Percentiles rank a stretch among this genome's conserved stretches.
Evolutionary conservation across 2,888 invertebrate species (phyloP).

Genomic region (Napeogenes sylphis): DNA sequence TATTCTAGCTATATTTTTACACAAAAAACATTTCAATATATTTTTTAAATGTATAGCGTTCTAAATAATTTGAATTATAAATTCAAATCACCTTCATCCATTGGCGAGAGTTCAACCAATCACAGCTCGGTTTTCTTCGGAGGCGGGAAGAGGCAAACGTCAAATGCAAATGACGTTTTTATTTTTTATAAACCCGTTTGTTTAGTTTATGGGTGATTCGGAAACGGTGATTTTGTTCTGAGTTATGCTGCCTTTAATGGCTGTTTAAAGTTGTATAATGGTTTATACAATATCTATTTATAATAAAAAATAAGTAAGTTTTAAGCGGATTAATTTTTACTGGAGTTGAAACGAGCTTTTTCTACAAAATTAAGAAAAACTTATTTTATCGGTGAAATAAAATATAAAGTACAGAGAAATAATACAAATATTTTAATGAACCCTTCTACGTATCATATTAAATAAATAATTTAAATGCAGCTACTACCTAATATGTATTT

Average conservation of each 20-base stretch:
- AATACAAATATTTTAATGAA: no score
- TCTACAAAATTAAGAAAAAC: no score
- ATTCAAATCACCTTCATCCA: constrained; percentile 44
- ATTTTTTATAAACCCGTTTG: constrained; percentile 61
- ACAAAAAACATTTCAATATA: constrained; percentile 6
- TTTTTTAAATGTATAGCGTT: constrained; percentile 12
- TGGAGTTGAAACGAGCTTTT: no score
- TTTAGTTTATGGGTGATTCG: constrained; percentile 50
- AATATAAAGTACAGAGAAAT: no score
- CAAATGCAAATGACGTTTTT: constrained; percentile 66
- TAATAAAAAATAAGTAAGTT: neutral
- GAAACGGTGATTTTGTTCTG: constrained; percentile 47
- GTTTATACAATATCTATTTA: constrained; percentile 1
- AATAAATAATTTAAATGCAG: no score
- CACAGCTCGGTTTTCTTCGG: constrained; percentile 41
- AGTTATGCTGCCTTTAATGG: constrained; percentile 33
- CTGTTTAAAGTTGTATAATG: constrained; percentile 1
- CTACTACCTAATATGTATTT: no score
- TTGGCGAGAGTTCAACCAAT: constrained; percentile 61
- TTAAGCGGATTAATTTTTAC: no score
- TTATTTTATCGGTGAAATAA: no score
- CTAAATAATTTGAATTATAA: constrained; percentile 40
- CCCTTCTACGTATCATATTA: no score
- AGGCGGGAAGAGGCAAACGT: constrained; percentile 74
- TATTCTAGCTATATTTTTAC: neutral